Evolutionary conservation across 2,113 vertebrate genomes (phyloP).

Genomic region (Pantherophis guttatus): DNA sequence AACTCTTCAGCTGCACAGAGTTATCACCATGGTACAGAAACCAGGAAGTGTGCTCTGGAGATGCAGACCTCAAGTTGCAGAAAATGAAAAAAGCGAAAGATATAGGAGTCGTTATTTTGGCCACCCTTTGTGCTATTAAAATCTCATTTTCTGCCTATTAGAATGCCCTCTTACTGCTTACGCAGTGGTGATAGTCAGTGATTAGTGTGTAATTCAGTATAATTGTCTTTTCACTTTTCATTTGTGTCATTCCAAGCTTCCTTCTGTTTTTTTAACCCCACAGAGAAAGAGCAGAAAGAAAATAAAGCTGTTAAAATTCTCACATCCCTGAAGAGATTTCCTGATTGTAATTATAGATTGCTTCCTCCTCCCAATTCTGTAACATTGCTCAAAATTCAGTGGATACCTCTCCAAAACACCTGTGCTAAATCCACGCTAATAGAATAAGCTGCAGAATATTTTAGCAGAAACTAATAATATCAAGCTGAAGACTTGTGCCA

Average conservation of each 20-base stretch:
- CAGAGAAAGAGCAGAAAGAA: slow-evolving; percentile 69
- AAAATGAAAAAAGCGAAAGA: slow-evolving; percentile 74
- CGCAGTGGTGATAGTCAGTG: slow-evolving; percentile 87
- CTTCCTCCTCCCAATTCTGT: slow-evolving; percentile 65
- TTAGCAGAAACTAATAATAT: slow-evolving; percentile 73
- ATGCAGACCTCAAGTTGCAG: slow-evolving; percentile 75
- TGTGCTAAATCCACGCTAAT: slow-evolving; percentile 70
- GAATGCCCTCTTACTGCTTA: slow-evolving; percentile 84
- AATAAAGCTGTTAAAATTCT: slow-evolving; percentile 80
- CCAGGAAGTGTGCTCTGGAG: slow-evolving; percentile 67
- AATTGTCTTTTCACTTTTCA: slow-evolving; percentile 99
- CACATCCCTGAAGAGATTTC: slow-evolving; percentile 73
- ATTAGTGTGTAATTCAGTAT: slow-evolving; percentile 99
- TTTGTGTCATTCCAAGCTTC: slow-evolving; percentile 91
- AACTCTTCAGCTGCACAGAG: slow-evolving; percentile 81
- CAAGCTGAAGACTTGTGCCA: slow-evolving; percentile 71
- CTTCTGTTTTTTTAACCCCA: slow-evolving; percentile 77
- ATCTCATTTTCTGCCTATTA: slow-evolving; percentile 99
- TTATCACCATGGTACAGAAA: slow-evolving; percentile 81
- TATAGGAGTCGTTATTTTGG: slow-evolving; percentile 79
- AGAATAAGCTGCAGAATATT: slow-evolving; percentile 69
- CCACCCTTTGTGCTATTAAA: slow-evolving; percentile 98
- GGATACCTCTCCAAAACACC: slow-evolving; percentile 69
- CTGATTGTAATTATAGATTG: slow-evolving; percentile 84
- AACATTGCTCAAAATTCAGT: slow-evolving; percentile 71